Evolutionary conservation across 1,140 invertebrate genomes (phyloP), one percentile per base, ranked within the genome.

Genomic region (Pentalonia nigronervosa): DNA sequence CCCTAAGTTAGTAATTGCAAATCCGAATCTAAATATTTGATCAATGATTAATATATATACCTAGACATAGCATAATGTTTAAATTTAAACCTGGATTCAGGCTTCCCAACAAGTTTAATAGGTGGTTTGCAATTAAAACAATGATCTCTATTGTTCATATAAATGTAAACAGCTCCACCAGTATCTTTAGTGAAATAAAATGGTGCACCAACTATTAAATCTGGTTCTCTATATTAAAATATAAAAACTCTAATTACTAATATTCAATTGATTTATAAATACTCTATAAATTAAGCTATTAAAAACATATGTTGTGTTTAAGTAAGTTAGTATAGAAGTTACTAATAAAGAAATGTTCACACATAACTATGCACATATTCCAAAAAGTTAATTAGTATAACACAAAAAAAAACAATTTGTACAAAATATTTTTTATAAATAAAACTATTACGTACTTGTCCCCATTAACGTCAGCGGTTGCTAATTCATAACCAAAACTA

Each of bases 81-180:
- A 86, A 6, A 91, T 53, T 93, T 93, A 45, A 60, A 95, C 95
- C 95, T 97, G 84, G 97, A 98, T 95, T 98, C 97, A 83, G 96
- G 95, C 90, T 97, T 96, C 7, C 97, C 97, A 21, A 96, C 97
- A 14, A 98, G 94, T 95, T 96, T 96, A n/a, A 96, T 94, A 34
- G 96, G 95, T 90, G 96, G 94, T 92, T 95, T 95, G 93, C 96
- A 95, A 84, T 95, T 94, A 94, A 95, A 94, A 67, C 94, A 94
- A 93, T 95, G 93, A 17, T 94, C 76, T 36, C 91, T 67, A 47
- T 93, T 95, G 91, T 98, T 97, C 94, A 98, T 95, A 95, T 98
- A 99, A 50, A 99, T 95, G 94, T 99, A 99, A 36, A 99, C 98
- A 8, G 98, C 98, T 50, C 99, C 99, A 67, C 98, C 98, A 84